Conservation (phyloP, 2,888 invertebrate genomes). For the Gibbula magus region DNA sequence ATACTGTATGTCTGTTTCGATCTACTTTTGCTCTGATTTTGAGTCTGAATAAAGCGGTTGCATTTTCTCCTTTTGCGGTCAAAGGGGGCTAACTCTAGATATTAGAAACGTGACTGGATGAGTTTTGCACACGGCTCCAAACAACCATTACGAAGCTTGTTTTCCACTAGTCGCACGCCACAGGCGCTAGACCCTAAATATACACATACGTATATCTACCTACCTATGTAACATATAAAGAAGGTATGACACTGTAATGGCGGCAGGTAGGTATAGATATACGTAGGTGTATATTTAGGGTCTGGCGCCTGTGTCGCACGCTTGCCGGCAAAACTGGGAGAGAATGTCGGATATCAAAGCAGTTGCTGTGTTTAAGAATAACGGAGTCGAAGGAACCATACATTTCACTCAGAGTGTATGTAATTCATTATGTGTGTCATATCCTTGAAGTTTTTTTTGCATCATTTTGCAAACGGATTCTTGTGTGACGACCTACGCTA, state of each 20-base stretch:
- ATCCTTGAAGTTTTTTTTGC: background rate
- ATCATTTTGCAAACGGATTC: background rate
- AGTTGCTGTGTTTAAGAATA: conserved; percentile 59
- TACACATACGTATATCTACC: too few relatives aligned
- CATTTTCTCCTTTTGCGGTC: too few relatives aligned
- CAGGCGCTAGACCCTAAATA: too few relatives aligned
- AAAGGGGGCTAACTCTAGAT: too few relatives aligned
- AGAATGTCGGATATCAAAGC: conserved; percentile 17
- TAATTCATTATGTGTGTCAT: background rate
- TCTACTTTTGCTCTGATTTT: too few relatives aligned
- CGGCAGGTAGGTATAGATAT: too few relatives aligned
- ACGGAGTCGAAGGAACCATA: conserved; percentile 85
- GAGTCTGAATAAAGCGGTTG: too few relatives aligned
- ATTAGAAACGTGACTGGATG: too few relatives aligned
- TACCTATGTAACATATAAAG: too few relatives aligned
- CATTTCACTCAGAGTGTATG: conserved; percentile 82
- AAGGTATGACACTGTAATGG: too few relatives aligned
- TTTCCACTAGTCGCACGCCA: background rate
- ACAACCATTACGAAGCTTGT: background rate
- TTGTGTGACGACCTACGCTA: background rate
- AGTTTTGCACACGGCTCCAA: background rate
- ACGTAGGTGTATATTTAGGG: too few relatives aligned
- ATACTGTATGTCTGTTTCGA: too few relatives aligned
- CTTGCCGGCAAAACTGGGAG: background rate
- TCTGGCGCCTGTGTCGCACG: background rate